phyloP scores from a whole-genome alignment of 2,797 vertebrate species.

The Parauchenoglanis ngamensis region DNA sequence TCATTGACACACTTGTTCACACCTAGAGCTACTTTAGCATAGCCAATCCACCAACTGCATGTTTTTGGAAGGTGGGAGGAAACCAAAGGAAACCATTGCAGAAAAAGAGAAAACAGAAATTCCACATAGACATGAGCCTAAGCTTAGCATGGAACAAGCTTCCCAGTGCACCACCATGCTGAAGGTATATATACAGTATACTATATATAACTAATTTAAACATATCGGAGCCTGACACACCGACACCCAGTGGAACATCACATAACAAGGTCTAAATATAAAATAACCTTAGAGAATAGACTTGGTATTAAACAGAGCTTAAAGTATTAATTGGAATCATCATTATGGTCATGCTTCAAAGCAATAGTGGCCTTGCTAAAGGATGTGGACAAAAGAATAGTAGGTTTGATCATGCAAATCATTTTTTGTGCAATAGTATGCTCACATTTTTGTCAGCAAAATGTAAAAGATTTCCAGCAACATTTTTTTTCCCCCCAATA shows the following conservation, averaged over 20 bases:
- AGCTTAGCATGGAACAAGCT: too few species aligned
- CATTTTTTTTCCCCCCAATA: not conserved
- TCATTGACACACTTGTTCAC: too few species aligned
- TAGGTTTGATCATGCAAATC: not conserved
- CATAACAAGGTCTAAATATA: not conserved
- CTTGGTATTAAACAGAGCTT: not conserved
- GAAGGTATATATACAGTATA: too few species aligned
- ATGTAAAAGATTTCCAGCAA: not conserved
- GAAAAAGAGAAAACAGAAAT: too few species aligned
- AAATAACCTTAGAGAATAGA: not conserved
- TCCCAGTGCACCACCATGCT: too few species aligned
- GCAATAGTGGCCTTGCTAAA: not conserved
- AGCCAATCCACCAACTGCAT: too few species aligned
- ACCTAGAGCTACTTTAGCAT: too few species aligned
- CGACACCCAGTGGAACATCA: not conserved
- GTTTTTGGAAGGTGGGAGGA: too few species aligned
- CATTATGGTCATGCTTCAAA: not conserved
- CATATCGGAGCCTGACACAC: not conserved
- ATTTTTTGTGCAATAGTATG: not conserved
- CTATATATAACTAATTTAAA: not conserved
- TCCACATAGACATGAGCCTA: too few species aligned
- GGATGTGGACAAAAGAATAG: not conserved
- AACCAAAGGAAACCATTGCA: too few species aligned
- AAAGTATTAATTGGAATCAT: not conserved
- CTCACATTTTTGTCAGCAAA: slow-evolving; percentile 1